Conservation (phyloP, 1,140 invertebrate species). For the Pectinophora gossypiella region DNA sequence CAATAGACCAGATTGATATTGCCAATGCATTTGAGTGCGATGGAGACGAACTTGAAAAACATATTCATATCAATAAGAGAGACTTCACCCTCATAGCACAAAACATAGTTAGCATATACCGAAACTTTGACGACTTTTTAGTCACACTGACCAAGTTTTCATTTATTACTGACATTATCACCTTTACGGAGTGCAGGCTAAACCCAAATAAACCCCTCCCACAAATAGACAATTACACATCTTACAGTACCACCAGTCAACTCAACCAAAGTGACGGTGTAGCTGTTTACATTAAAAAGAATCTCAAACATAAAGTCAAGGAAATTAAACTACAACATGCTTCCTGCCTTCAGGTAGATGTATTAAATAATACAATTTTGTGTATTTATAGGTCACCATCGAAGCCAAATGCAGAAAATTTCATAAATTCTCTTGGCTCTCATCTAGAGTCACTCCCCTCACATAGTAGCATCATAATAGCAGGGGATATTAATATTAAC, state of each 20-base stretch:
- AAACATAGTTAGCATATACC: not conserved
- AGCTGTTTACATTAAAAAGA: too few species aligned
- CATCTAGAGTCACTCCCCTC: constrained; percentile 11
- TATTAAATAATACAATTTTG: not conserved
- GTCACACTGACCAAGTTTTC: not conserved
- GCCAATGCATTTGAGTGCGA: not conserved
- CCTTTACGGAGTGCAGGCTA: not conserved
- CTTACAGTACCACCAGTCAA: not conserved
- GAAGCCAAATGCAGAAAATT: constrained; percentile 9
- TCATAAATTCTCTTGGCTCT: constrained; percentile 11
- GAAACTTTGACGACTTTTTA: not conserved
- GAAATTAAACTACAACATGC: not conserved
- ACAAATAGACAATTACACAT: not conserved
- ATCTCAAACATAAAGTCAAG: not conserved
- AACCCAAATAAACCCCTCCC: not conserved
- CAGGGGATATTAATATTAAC: constrained; percentile 21
- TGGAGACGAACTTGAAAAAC: not conserved
- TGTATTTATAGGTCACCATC: constrained; percentile 15
- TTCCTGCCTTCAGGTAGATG: not conserved
- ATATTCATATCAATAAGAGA: not conserved
- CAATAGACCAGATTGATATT: not conserved
- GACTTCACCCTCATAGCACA: not conserved
- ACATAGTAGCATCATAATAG: constrained; percentile 12
- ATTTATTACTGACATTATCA: not conserved
- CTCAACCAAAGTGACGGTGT: not conserved